These are phyloP conservation scores for Dryococelus australis DNA, from an alignment of 2,888 invertebrate species.

Conservation along the genomic window DNA sequence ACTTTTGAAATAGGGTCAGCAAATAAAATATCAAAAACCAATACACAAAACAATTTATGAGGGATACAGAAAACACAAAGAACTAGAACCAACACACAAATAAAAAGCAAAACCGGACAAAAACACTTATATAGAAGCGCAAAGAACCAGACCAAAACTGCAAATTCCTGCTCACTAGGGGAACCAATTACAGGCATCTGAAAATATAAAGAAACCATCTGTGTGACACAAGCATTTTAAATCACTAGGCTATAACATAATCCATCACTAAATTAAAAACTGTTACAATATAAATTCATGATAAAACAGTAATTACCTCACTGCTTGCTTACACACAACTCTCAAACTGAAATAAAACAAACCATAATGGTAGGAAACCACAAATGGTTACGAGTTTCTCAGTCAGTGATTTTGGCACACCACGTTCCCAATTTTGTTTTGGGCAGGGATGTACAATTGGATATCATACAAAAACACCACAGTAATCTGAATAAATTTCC, in stretches of 20 bases:
- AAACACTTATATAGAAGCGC: neutral
- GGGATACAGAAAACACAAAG: neutral
- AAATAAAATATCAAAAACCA: neutral
- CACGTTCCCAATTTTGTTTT: too few species aligned
- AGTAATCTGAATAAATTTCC: too few species aligned
- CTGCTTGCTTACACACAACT: too few species aligned
- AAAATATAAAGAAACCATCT: slow-evolving; percentile 43
- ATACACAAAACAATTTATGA: neutral
- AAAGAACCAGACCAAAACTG: slow-evolving; percentile 47
- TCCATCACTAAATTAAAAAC: too few species aligned
- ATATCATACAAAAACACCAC: too few species aligned
- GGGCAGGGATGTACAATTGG: too few species aligned
- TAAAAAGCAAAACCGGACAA: neutral
- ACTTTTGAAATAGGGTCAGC: neutral
- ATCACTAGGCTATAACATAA: neutral
- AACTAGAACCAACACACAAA: slow-evolving; percentile 8
- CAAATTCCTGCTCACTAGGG: slow-evolving; percentile 49
- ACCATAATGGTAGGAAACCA: too few species aligned
- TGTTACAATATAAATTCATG: too few species aligned
- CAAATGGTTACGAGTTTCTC: too few species aligned
- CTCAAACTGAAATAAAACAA: too few species aligned
- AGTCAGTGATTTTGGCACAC: too few species aligned
- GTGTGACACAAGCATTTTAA: neutral
- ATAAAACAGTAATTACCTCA: too few species aligned
- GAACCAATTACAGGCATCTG: slow-evolving; percentile 51